These are phyloP conservation scores for Biston betularia DNA, from an alignment of 2,888 invertebrate genomes.

Conservation along the genomic window DNA sequence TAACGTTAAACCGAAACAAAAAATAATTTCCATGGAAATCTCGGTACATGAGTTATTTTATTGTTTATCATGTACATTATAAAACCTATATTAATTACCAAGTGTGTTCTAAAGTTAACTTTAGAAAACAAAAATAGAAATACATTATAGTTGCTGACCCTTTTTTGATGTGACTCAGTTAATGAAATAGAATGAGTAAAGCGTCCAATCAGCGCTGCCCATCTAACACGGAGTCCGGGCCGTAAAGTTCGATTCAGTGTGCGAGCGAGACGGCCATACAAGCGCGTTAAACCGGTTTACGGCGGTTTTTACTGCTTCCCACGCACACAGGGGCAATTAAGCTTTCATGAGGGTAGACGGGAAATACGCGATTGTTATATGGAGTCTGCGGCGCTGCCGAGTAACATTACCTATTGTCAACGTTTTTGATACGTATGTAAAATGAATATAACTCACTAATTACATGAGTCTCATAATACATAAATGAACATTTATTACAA, in stretches of 20 bases:
- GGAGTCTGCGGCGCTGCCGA: background rate
- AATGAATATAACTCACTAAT: too few species aligned
- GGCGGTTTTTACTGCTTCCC: conserved; percentile 30
- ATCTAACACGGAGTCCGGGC: conserved; percentile 7
- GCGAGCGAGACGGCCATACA: conserved; percentile 13
- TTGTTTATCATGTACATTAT: too few species aligned
- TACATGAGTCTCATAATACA: too few species aligned
- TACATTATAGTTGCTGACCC: background rate
- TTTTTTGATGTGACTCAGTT: conserved; percentile 9
- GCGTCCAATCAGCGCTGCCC: conserved; percentile 11
- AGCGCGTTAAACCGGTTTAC: conserved; percentile 23
- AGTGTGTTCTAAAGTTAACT: too few species aligned
- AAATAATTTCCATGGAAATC: too few species aligned
- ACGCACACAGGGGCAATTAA: conserved; percentile 28
- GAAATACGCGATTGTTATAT: conserved; percentile 4
- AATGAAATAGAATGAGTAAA: conserved; percentile 13
- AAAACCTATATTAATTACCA: too few species aligned
- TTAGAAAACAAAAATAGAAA: too few species aligned
- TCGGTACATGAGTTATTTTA: too few species aligned
- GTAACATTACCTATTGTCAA: background rate
- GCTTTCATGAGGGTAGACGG: conserved; percentile 20
- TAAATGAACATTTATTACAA: too few species aligned
- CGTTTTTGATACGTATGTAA: too few species aligned
- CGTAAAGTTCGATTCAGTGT: conserved; percentile 12
- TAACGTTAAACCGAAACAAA: too few species aligned